These are phyloP conservation scores for Chrysogorgia sp. DNA, from an alignment of 92 coral and sea anemone species.

Conservation along the genomic window DNA sequence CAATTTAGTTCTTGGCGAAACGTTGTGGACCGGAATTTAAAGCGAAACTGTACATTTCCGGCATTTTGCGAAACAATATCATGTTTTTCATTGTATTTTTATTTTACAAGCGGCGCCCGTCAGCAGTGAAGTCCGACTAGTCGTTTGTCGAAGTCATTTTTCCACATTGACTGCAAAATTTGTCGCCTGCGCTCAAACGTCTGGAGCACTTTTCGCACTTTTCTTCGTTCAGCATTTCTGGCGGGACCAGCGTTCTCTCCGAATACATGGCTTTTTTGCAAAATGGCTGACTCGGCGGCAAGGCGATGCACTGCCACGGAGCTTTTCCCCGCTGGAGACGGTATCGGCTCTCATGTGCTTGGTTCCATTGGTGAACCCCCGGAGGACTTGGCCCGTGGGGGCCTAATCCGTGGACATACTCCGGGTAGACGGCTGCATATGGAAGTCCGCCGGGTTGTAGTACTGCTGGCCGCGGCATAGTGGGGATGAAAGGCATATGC, in stretches of 20 bases:
- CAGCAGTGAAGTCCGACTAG: no score
- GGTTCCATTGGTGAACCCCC: background rate
- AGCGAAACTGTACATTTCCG: no score
- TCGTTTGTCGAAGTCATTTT: conserved; percentile 5
- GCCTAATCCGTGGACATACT: background rate
- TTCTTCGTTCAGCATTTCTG: background rate
- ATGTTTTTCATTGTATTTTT: no score
- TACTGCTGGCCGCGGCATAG: conserved; percentile 1
- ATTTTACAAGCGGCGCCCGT: no score
- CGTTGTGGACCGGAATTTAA: no score
- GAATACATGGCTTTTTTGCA: background rate
- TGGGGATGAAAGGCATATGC: background rate
- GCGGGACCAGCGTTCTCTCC: background rate
- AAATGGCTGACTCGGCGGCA: background rate
- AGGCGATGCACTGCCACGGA: conserved; percentile 10
- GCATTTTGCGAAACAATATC: no score
- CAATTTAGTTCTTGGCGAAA: no score
- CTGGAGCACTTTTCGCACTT: background rate
- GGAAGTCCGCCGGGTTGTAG: conserved; percentile 3
- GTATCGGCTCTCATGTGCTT: background rate
- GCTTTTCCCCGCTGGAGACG: background rate
- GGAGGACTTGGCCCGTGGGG: background rate
- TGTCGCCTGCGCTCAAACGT: conserved; percentile 1
- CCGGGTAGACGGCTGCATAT: conserved; percentile 5
- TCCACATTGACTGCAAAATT: conserved; percentile 24